These are phyloP conservation scores for Fistularia commersonii DNA, from an alignment of 2,797 vertebrate genomes.

Conservation along the genomic window DNA sequence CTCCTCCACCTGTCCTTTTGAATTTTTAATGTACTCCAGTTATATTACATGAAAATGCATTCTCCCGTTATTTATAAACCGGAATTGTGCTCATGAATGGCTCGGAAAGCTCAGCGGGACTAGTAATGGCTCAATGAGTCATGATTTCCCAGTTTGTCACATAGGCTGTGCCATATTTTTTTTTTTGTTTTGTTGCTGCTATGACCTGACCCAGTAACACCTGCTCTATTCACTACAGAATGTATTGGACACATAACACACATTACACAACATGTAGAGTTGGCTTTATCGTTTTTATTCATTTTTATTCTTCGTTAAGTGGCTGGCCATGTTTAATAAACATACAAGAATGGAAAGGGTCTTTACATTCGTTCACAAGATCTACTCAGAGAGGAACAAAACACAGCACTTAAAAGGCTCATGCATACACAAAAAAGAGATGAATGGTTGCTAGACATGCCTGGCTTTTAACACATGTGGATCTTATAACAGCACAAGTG, in stretches of 20 bases:
- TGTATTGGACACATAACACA: constrained; percentile 6
- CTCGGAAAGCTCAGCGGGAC: constrained; percentile 1
- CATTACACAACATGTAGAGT: constrained; percentile 7
- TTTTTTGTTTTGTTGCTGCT: neutral
- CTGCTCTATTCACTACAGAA: neutral
- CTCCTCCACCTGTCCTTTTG: constrained; percentile 3
- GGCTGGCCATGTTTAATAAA: constrained; percentile 70
- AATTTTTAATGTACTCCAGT: neutral
- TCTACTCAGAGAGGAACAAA: constrained; percentile 38
- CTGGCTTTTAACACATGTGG: constrained; percentile 29
- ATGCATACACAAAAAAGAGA: constrained; percentile 38
- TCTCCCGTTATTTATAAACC: neutral
- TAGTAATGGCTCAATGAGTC: constrained; percentile 14
- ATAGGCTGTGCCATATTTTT: neutral
- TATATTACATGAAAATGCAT: constrained; percentile 8
- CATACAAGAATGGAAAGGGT: constrained; percentile 51
- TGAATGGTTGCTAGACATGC: constrained; percentile 28
- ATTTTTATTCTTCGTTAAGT: constrained; percentile 71
- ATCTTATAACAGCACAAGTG: constrained; percentile 7
- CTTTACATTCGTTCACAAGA: constrained; percentile 69
- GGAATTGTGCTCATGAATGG: constrained; percentile 14
- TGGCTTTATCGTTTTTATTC: constrained; percentile 52
- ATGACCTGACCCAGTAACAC: constrained; percentile 9
- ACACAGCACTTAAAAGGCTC: constrained; percentile 39
- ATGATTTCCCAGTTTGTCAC: constrained; percentile 3